phyloP scores from a whole-genome alignment of 2,113 vertebrate species.

The Thomomys bottae region DNA sequence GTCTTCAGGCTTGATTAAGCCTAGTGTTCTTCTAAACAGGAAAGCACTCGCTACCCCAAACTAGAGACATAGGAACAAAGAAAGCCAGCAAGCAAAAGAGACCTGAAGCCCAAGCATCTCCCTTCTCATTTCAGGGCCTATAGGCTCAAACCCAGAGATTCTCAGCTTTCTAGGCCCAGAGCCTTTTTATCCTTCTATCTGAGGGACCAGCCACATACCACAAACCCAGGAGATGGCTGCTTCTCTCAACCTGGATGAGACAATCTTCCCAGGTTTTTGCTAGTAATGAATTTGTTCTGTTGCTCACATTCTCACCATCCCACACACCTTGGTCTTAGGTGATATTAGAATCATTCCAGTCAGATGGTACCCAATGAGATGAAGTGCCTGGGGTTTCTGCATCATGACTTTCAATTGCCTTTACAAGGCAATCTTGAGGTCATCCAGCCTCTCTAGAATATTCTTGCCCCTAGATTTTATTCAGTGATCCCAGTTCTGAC shows the following conservation, averaged over 20 bases:
- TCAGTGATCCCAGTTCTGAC: not conserved
- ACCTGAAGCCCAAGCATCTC: too few species aligned
- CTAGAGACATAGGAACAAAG: not conserved
- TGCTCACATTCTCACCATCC: not conserved
- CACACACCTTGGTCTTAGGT: not conserved
- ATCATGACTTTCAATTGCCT: rapidly evolving
- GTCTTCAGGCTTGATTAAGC: not conserved
- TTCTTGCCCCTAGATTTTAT: not conserved
- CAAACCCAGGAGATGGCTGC: not conserved
- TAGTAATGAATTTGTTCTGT: not conserved
- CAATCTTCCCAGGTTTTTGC: not conserved
- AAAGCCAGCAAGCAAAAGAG: not conserved
- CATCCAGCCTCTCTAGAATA: not conserved
- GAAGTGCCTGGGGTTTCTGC: not conserved
- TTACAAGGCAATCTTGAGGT: not conserved
- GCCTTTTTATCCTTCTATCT: not conserved
- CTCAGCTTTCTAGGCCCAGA: not conserved
- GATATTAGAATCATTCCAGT: not conserved
- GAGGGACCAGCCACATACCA: not conserved
- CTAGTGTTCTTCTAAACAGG: not conserved
- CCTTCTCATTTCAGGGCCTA: not conserved
- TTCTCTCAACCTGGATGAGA: not conserved
- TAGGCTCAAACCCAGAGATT: not conserved
- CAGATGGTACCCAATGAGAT: not conserved
- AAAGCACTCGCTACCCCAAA: not conserved